Evolutionary conservation across 2,888 invertebrate genomes (phyloP).

Genomic region (Gryllus longicercus): DNA sequence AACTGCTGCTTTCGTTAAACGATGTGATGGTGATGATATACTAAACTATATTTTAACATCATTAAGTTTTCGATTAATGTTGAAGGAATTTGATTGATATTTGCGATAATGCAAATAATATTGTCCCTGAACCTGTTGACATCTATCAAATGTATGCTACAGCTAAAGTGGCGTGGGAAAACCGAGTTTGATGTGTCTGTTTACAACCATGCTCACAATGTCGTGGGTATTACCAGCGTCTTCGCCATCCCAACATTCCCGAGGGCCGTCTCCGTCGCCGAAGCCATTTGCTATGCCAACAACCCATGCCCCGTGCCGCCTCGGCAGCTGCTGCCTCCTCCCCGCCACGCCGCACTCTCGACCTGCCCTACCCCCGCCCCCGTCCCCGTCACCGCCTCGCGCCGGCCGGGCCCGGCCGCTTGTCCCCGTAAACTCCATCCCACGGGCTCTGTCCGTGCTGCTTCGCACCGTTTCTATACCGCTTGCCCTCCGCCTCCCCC

Average conservation of each 20-base stretch:
- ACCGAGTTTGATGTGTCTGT: no score
- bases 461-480: neutral
- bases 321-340: neutral
- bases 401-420: neutral
- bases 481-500: neutral
- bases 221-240: no score
- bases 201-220: no score
- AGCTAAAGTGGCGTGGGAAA: no score
- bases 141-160: no score
- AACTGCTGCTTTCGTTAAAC: no score
- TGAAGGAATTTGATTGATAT: neutral
- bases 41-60: no score
- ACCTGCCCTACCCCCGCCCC: neutral
- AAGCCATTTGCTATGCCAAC: neutral
- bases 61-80: neutral
- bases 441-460: neutral
- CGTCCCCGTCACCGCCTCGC: neutral
- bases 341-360: neutral
- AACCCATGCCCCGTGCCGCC: neutral
- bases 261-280: neutral
- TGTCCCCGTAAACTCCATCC: conserved; percentile 7
- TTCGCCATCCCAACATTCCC: neutral
- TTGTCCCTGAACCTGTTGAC: no score
- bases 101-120: neutral
- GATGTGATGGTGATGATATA: neutral